phyloP scores from a whole-genome alignment of 2,888 invertebrate species.

The Prionchulus punctatus region DNA sequence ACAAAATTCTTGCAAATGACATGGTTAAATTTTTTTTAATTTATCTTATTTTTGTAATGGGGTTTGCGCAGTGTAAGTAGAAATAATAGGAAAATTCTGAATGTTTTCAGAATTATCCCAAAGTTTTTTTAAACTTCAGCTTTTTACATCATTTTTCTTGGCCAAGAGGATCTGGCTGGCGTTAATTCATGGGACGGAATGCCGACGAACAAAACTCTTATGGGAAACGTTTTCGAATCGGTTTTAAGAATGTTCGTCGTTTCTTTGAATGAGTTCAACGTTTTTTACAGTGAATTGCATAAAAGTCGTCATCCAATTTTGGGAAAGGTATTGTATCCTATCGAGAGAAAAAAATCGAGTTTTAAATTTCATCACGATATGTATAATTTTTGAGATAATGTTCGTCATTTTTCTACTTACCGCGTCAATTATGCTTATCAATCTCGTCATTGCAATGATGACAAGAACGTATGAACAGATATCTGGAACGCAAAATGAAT shows the following conservation, averaged over 20 bases:
- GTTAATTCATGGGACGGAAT: background rate
- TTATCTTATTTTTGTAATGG: constrained; percentile 88
- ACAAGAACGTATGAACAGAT: constrained; percentile 97
- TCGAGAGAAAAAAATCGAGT: no score
- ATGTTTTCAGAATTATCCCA: background rate
- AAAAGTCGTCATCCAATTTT: constrained; percentile 53
- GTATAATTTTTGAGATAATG: constrained; percentile 38
- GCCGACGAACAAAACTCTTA: constrained; percentile 31
- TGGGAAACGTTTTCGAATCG: constrained; percentile 83
- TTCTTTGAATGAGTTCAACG: constrained; percentile 89
- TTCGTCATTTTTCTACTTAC: constrained; percentile 95
- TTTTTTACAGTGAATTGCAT: constrained; percentile 76
- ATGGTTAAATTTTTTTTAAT: constrained; percentile 84
- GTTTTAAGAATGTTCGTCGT: constrained; percentile 95
- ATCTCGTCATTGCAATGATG: constrained; percentile 99
- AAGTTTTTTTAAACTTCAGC: constrained; percentile 12
- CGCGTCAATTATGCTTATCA: constrained; percentile 80
- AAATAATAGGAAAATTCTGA: no score
- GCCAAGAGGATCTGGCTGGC: constrained; percentile 6
- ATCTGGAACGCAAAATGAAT: constrained; percentile 87
- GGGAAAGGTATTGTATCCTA: constrained; percentile 21
- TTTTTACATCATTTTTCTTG: constrained; percentile 40
- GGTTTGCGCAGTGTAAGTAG: constrained; percentile 78
- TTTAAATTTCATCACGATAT: no score
- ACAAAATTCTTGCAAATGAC: constrained; percentile 93